Evolutionary conservation across 2,113 vertebrate species (phyloP).

Genomic region (Eretmochelys imbricata): DNA sequence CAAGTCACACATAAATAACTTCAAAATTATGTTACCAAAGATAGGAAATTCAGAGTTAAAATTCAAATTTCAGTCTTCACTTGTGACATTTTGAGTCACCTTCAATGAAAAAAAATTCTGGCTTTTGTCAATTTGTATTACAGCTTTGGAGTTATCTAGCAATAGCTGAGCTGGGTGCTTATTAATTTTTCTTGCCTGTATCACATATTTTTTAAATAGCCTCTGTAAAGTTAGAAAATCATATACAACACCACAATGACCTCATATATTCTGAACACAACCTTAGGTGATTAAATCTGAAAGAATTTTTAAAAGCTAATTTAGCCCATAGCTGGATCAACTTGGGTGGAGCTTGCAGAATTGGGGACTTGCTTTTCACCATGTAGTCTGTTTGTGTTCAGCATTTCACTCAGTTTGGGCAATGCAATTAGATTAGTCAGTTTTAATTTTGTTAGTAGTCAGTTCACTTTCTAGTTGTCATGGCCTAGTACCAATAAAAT

Average conservation of each 20-base stretch:
- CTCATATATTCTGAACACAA: background rate
- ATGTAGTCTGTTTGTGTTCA: constrained; percentile 19
- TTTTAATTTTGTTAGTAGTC: constrained; percentile 45
- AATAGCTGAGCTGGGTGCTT: background rate
- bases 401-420: constrained; percentile 30
- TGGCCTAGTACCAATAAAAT: background rate
- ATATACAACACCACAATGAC: background rate
- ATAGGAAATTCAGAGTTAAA: constrained; percentile 50
- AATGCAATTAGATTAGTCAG: constrained; percentile 51
- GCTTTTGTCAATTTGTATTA: background rate
- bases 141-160: background rate
- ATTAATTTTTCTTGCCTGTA: background rate
- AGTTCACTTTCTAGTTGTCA: constrained; percentile 8
- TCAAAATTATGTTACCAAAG: constrained; percentile 56
- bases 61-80: constrained; percentile 46
- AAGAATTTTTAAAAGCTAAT: background rate
- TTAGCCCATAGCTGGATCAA: background rate
- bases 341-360: background rate
- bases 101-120: background rate
- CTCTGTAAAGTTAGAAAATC: background rate
- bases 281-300: background rate
- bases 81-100: constrained; percentile 41
- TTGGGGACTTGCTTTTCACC: constrained; percentile 39
- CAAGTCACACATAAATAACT: constrained; percentile 51
- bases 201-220: background rate